Base-by-base conservation (phyloP, 2,888 invertebrate genomes). In the Corythucha ciliata region DNA sequence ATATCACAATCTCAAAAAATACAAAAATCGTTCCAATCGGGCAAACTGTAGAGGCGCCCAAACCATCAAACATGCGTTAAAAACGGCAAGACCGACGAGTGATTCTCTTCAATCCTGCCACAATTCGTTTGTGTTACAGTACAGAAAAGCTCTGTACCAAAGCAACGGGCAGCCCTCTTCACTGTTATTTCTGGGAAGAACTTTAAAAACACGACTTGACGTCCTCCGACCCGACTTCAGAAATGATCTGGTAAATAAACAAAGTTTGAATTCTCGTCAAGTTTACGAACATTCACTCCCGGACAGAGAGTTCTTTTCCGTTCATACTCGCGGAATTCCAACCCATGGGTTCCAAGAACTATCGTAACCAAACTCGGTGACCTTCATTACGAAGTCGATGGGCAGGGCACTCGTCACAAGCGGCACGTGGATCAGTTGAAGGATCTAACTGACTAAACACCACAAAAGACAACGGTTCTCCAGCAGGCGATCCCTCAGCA, bases 161-260 rank as follows among this genome's bases (percentile, higher is more conserved):
- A 37, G 37, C 24, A 51, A 33, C 3, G 34, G 51, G n/a, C 51
- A 51, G 36, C 51, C 51, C 8, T 36, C 51, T 10, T 51, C 51
- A 16, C 20, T 44, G 6, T 22, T 52, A 1, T 52, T 52, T 14
- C 27, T 52, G 2, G 29, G 52, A 24, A 22, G 52, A 29, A 27
- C 22, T 12, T 16, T 37, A 22, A 22, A 32, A 18, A 37, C 52
- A 16, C n/a, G 46, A 20, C 14, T 46, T 12, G 46, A 52, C n/a
- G 12, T 7, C 16, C 40, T n/a, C n/a, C n/a, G n/a, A n/a, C n/a
- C n/a, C n/a, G 27, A 34, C 39, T 14, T 22, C 24, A 47, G 24
- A n/a, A 14, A 16, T 18, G 32, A 29, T 8, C 4, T 18, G n/a
- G 8, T 12, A 8, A 8, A 2, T 8, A 36, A 36, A 7, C 25